These are phyloP conservation scores for Salvator merianae DNA, from an alignment of 2,113 vertebrate species.

Conservation along the genomic window DNA sequence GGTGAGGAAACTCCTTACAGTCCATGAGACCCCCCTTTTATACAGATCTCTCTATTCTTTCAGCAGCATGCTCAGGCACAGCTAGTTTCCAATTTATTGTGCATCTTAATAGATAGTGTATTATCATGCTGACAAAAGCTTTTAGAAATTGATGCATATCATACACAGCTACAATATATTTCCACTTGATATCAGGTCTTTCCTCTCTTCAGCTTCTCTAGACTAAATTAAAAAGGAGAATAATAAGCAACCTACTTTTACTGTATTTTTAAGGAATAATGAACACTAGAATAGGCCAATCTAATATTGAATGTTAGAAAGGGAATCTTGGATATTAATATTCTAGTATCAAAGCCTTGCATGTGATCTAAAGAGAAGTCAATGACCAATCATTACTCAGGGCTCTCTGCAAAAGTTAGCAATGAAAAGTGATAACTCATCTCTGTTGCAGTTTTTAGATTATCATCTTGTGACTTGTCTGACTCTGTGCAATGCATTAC, in stretches of 20 bases:
- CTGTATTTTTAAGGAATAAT: conserved; percentile 23
- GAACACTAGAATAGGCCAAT: conserved; percentile 37
- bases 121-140: background rate
- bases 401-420: conserved; percentile 51
- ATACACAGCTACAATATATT: background rate
- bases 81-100: background rate
- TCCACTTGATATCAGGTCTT: background rate
- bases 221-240: background rate
- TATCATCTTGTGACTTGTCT: conserved; percentile 27
- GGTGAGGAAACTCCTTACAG: too few relatives aligned
- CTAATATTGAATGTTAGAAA: conserved; percentile 32
- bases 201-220: background rate
- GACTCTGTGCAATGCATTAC: conserved; percentile 34
- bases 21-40: background rate
- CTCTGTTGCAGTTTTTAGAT: conserved; percentile 35
- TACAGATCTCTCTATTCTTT: background rate
- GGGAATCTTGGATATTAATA: conserved; percentile 41
- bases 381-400: conserved; percentile 47
- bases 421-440: conserved; percentile 51
- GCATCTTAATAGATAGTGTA: background rate
- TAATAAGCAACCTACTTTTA: conserved; percentile 14
- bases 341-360: conserved; percentile 22
- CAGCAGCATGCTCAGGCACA: too few relatives aligned
- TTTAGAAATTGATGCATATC: background rate
- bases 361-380: conserved; percentile 52